These are phyloP conservation scores for Nipponacmea schrenckii DNA, from an alignment of 2,888 invertebrate genomes.

Conservation along the genomic window DNA sequence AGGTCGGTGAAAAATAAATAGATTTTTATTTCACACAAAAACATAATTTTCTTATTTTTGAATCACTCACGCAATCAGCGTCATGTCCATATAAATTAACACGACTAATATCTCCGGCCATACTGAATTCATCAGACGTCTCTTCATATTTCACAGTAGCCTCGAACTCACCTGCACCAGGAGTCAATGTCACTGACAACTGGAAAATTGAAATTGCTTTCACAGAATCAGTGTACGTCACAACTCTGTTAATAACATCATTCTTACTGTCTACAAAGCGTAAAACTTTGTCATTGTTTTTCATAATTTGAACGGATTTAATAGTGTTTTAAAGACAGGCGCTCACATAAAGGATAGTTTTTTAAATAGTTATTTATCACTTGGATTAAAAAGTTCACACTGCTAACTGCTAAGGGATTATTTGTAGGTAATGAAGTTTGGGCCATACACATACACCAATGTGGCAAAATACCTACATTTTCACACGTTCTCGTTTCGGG, in stretches of 20 bases:
- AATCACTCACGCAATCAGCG: not conserved
- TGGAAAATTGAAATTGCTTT: not conserved
- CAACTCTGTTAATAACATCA: not conserved
- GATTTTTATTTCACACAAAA: not conserved
- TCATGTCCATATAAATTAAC: conserved; percentile 11
- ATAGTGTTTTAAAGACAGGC: conserved; percentile 18
- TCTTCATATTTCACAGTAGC: conserved; percentile 1
- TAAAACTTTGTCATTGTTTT: not conserved
- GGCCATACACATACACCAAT: not conserved
- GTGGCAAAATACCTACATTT: not conserved
- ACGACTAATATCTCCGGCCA: conserved; percentile 11
- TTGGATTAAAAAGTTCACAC: not conserved
- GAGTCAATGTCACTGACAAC: conserved; percentile 53
- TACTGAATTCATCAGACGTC: not conserved
- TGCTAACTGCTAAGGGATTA: not conserved
- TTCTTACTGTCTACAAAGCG: not conserved
- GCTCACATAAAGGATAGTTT: not conserved
- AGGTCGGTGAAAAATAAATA: too few relatives aligned
- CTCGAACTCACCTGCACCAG: not conserved
- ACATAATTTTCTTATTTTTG: not conserved
- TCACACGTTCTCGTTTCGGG: not conserved
- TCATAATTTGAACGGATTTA: conserved; percentile 12
- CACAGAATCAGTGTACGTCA: not conserved
- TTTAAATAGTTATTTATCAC: not conserved
- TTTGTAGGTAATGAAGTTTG: not conserved